Evolutionary conservation across 2,113 vertebrate species (phyloP).

Genomic region (Ibidorhyncha struthersii): DNA sequence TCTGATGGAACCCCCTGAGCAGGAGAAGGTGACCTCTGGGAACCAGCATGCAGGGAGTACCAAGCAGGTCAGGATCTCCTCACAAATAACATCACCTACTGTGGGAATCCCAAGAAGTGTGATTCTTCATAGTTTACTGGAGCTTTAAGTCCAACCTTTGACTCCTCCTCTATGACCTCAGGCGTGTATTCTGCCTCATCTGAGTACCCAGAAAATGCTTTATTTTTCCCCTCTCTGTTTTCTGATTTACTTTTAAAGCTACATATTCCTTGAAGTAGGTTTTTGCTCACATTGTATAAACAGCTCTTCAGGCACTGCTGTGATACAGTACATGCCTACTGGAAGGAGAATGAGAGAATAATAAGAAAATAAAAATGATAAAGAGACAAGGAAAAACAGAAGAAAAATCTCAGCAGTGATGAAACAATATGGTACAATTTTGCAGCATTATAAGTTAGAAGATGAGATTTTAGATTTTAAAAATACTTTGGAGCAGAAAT

Average conservation of each 20-base stretch:
- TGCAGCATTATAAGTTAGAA: neutral
- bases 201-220: neutral
- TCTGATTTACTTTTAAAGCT: neutral
- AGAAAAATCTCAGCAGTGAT: neutral
- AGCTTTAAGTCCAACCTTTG: neutral
- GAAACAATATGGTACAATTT: neutral
- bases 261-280: neutral
- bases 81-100: neutral
- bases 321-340: neutral
- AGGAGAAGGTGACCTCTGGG: neutral
- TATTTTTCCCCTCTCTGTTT: neutral
- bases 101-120: neutral
- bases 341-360: neutral
- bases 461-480: too few relatives aligned
- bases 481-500: too few relatives aligned
- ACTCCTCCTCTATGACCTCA: neutral
- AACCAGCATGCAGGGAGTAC: neutral
- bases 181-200: neutral
- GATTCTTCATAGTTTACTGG: neutral
- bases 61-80: neutral
- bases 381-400: neutral
- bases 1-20: neutral
- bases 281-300: neutral
- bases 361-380: neutral
- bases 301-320: neutral